phyloP scores from a whole-genome alignment of 2,797 vertebrate genomes.

The Peromyscus aztecus region DNA sequence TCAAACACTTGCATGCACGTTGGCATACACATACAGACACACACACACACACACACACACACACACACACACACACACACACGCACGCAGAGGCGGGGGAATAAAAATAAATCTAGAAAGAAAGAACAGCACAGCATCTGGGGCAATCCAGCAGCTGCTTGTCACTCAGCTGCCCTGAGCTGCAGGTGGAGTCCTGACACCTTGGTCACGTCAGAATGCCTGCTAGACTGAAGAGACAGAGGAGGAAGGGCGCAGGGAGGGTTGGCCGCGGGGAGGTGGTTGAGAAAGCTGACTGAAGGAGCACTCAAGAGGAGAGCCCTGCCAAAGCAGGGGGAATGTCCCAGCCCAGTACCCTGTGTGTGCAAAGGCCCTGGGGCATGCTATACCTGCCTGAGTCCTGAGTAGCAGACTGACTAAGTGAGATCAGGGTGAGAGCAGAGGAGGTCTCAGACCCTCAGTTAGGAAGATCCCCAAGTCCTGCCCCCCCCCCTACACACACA shows the following conservation, averaged over 20 bases:
- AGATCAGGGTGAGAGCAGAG: not conserved
- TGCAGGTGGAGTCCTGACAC: not conserved
- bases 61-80: too few relatives aligned
- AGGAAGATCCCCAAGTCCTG: not conserved
- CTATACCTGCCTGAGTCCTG: not conserved
- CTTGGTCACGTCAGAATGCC: not conserved
- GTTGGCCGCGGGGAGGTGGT: not conserved
- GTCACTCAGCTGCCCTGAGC: not conserved
- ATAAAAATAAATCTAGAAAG: slow-evolving; percentile 17
- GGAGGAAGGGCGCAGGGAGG: not conserved
- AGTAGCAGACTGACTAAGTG: not conserved
- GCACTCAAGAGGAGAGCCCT: not conserved
- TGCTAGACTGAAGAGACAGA: not conserved
- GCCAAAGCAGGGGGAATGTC: not conserved
- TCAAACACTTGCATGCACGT: not conserved
- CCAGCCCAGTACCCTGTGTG: not conserved
- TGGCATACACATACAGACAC: not conserved
- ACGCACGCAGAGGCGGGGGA: too few relatives aligned
- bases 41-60: too few relatives aligned
- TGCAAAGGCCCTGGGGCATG: not conserved
- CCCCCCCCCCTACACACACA: not conserved
- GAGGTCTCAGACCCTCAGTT: not conserved
- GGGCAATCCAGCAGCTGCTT: not conserved
- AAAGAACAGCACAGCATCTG: not conserved
- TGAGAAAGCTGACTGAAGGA: not conserved